These are phyloP conservation scores for Stegodyphus dumicola DNA, from an alignment of 1,140 invertebrate genomes.

Conservation along the genomic window DNA sequence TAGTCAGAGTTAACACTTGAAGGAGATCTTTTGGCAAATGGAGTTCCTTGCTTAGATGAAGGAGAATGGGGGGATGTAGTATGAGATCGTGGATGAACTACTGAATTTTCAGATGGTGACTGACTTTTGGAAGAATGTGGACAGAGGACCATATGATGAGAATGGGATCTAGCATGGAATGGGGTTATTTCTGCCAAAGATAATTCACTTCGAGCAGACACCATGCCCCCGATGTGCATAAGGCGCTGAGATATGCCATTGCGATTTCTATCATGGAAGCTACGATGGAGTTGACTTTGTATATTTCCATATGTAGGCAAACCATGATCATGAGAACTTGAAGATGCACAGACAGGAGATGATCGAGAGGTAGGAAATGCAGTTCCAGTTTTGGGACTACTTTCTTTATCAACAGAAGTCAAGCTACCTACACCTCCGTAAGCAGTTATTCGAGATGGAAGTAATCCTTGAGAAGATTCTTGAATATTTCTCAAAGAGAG, in stretches of 20 bases:
- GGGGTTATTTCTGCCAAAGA: constrained; percentile 50
- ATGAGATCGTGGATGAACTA: neutral
- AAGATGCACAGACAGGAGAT: constrained; percentile 26
- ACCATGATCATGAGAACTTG: constrained; percentile 38
- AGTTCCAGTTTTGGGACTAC: constrained; percentile 11
- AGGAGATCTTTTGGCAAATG: constrained; percentile 37
- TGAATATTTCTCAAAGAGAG: constrained; percentile 48
- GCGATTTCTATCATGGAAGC: constrained; percentile 51
- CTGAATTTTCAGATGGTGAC: constrained; percentile 21
- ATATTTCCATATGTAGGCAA: constrained; percentile 39
- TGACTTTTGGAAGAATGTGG: constrained; percentile 33
- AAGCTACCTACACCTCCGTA: constrained; percentile 22
- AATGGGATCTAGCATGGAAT: constrained; percentile 55
- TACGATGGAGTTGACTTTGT: constrained; percentile 50
- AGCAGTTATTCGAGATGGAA: constrained; percentile 30
- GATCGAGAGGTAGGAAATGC: constrained; percentile 35
- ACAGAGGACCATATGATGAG: constrained; percentile 48
- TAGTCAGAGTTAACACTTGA: constrained; percentile 62
- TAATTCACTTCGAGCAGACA: constrained; percentile 60
- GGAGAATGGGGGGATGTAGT: constrained; percentile 39
- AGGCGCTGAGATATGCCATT: constrained; percentile 16
- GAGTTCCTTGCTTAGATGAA: constrained; percentile 20
- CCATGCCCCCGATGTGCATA: constrained; percentile 58
- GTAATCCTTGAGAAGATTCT: constrained; percentile 26
- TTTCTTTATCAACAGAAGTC: constrained; percentile 10